phyloP scores from a whole-genome alignment of 1,140 invertebrate species.

The Pogonomyrmex barbatus region DNA sequence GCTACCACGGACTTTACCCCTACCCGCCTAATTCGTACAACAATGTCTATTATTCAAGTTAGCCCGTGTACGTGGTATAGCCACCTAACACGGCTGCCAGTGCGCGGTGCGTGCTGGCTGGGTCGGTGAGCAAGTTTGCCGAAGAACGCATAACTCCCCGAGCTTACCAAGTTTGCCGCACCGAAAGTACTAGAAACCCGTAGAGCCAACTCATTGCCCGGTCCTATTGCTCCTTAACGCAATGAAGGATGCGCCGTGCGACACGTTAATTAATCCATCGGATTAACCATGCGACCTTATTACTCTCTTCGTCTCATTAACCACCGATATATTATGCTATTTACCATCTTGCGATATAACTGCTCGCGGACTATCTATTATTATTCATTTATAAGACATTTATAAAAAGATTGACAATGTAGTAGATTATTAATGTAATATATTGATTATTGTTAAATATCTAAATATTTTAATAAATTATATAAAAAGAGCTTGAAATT shows the following conservation, averaged over 20 bases:
- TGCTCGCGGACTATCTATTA: not conserved
- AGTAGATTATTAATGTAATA: not conserved
- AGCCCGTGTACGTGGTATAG: slow-evolving; percentile 60
- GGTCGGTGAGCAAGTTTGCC: slow-evolving; percentile 66
- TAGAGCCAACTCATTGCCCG: slow-evolving; percentile 43
- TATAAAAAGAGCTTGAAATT: not conserved
- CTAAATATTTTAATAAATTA: not conserved
- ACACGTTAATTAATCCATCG: slow-evolving; percentile 71
- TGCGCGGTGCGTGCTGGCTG: slow-evolving; percentile 55
- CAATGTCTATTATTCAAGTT: slow-evolving; percentile 81
- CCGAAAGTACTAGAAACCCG: slow-evolving; percentile 71
- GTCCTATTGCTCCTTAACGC: slow-evolving; percentile 63
- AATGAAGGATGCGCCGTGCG: slow-evolving; percentile 56
- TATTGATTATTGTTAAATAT: not conserved
- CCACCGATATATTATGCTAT: not conserved
- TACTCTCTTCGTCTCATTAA: slow-evolving; percentile 11
- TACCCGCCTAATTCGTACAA: slow-evolving; percentile 76
- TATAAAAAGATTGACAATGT: not conserved
- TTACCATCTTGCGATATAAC: not conserved
- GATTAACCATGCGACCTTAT: slow-evolving; percentile 54
- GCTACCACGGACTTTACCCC: slow-evolving; percentile 60
- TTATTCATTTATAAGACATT: not conserved
- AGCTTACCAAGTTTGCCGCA: slow-evolving; percentile 75
- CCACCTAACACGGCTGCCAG: slow-evolving; percentile 61
- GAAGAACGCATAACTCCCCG: slow-evolving; percentile 74